phyloP scores from a whole-genome alignment of 1,140 invertebrate species.

The Vanessa tameamea region DNA sequence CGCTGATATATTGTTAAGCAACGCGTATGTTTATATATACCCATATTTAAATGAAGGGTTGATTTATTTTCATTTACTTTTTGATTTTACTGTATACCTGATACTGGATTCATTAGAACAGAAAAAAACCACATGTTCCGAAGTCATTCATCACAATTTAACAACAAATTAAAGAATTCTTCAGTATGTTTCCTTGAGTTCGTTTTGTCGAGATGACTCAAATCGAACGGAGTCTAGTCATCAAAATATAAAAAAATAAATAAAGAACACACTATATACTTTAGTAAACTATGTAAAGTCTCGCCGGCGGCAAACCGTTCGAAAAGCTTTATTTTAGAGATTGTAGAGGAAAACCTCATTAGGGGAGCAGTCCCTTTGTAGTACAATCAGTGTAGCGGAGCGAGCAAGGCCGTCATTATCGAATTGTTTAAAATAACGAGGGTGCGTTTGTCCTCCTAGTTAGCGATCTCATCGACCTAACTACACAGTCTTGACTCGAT shows the following conservation, averaged over 20 bases:
- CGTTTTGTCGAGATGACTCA: not conserved
- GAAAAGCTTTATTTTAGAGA: constrained; percentile 51
- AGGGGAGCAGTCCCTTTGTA: constrained; percentile 62
- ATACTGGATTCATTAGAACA: too few species aligned
- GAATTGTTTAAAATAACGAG: constrained; percentile 79
- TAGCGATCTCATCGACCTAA: constrained; percentile 33
- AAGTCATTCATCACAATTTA: too few species aligned
- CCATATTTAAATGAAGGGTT: constrained; percentile 23
- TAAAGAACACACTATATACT: not conserved
- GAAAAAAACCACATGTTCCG: too few species aligned
- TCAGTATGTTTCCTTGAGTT: not conserved
- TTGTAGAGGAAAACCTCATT: constrained; percentile 62
- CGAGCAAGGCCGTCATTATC: constrained; percentile 61
- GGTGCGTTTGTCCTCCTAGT: constrained; percentile 53
- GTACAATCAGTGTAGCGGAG: constrained; percentile 56
- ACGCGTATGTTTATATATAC: not conserved
- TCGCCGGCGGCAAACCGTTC: constrained; percentile 55
- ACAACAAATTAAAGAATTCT: too few species aligned
- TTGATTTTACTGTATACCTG: too few species aligned
- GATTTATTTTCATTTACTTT: not conserved
- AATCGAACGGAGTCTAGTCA: not conserved
- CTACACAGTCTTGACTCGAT: not conserved
- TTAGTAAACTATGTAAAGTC: constrained; percentile 26
- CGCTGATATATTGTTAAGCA: constrained; percentile 41
- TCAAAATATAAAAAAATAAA: not conserved